Evolutionary conservation across 37 sponge, comb jelly and placozoan species (phyloP).

Genomic region (Lycopodina hypogea): DNA sequence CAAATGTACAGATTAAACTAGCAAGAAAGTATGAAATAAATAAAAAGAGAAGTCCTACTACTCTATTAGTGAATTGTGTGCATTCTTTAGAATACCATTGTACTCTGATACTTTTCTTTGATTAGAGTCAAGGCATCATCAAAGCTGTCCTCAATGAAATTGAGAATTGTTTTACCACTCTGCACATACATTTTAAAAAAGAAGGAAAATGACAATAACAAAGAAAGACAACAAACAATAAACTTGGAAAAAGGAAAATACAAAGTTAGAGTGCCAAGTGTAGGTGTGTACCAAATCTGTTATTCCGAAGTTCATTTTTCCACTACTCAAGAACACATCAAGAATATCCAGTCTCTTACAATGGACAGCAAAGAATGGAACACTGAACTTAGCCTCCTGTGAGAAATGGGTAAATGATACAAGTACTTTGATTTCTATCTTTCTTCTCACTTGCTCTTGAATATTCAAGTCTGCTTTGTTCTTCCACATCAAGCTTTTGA

Average conservation of each 20-base stretch:
- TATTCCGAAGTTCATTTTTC: background rate
- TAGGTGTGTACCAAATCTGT: background rate
- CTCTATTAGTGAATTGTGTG: no score
- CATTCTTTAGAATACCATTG: background rate
- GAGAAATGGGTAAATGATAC: background rate
- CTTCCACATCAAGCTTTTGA: background rate
- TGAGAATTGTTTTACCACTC: background rate
- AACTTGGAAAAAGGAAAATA: background rate
- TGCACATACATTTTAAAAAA: background rate
- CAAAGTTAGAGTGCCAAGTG: background rate
- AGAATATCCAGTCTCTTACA: background rate
- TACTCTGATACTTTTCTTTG: background rate
- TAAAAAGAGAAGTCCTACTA: no score
- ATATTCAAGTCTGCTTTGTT: background rate
- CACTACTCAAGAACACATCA: background rate
- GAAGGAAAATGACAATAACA: no score
- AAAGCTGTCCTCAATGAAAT: background rate
- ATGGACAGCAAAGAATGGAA: conserved; percentile 6
- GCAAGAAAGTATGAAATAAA: no score
- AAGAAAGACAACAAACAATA: background rate
- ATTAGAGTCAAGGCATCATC: background rate
- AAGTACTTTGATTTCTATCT: background rate
- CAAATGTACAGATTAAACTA: no score
- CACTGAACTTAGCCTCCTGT: conserved; percentile 14
- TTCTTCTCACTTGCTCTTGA: background rate